phyloP scores from a whole-genome alignment of 2,113 vertebrate genomes.

The Oryzias celebensis region DNA sequence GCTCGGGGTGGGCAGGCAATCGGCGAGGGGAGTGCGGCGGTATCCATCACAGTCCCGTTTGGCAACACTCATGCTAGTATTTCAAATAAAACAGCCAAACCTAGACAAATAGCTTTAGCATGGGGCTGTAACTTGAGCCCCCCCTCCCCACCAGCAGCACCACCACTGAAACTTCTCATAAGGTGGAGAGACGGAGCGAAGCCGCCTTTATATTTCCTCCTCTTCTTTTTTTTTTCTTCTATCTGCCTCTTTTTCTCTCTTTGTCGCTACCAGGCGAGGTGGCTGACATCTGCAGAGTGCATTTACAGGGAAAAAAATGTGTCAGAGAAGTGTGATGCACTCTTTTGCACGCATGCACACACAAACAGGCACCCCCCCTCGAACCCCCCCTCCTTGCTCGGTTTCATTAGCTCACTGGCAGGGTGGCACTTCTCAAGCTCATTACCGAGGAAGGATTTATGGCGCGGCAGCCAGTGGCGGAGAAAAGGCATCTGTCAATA shows the following conservation, averaged over 20 bases:
- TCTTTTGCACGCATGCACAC: slow-evolving; percentile 74
- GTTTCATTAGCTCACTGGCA: slow-evolving; percentile 99
- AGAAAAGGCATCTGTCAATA: slow-evolving; percentile 99
- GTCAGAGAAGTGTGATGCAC: slow-evolving; percentile 92
- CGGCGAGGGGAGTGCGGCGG: slow-evolving; percentile 19
- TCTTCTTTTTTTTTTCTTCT: slow-evolving; percentile 18
- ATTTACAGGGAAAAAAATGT: slow-evolving; percentile 98
- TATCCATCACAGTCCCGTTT: slow-evolving; percentile 81
- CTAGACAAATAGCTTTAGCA: slow-evolving; percentile 72
- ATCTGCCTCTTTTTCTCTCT: slow-evolving; percentile 66
- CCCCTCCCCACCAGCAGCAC: slow-evolving; percentile 10
- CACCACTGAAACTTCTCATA: slow-evolving; percentile 61
- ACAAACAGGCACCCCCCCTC: slow-evolving; percentile 69
- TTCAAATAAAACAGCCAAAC: slow-evolving; percentile 77
- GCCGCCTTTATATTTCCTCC: slow-evolving; percentile 42
- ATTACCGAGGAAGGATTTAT: slow-evolving; percentile 99
- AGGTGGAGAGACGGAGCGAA: slow-evolving; percentile 47
- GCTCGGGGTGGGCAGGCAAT: slow-evolving; percentile 48
- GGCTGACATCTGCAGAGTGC: slow-evolving; percentile 98
- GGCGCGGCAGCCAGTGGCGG: slow-evolving; percentile 98
- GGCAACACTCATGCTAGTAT: slow-evolving; percentile 80
- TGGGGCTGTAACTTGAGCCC: slow-evolving; percentile 71
- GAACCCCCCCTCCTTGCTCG: slow-evolving; percentile 61
- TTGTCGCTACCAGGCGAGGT: slow-evolving; percentile 80
- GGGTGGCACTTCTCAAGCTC: slow-evolving; percentile 99